phyloP scores from a whole-genome alignment of 2,113 vertebrate genomes.

The Corynorhinus townsendii region DNA sequence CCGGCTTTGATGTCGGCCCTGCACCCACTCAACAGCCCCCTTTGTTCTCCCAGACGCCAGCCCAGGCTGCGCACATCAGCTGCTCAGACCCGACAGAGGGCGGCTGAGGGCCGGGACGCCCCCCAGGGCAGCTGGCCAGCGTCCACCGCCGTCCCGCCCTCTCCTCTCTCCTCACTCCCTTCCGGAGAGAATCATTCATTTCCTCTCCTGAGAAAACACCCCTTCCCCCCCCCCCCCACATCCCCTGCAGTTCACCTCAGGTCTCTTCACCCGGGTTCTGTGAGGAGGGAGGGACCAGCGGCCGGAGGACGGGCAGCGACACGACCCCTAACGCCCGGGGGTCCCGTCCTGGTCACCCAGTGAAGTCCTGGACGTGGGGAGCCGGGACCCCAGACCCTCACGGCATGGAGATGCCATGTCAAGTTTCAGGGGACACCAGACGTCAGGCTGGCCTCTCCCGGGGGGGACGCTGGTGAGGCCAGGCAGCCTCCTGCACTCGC shows the following conservation, averaged over 20 bases:
- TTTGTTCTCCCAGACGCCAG: background rate
- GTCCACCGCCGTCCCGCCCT: background rate
- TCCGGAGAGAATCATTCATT: slow-evolving; percentile 66
- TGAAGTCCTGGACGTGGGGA: accelerated
- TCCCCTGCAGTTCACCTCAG: background rate
- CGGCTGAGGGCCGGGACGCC: accelerated
- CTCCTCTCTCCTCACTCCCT: slow-evolving; percentile 44
- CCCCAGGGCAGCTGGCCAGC: background rate
- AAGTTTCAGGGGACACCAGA: background rate
- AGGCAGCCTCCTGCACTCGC: background rate
- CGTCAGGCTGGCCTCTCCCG: background rate
- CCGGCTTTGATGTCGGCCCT: background rate
- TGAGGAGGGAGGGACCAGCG: background rate
- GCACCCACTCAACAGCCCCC: background rate
- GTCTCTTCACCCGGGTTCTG: background rate
- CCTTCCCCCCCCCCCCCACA: background rate
- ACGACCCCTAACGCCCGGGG: accelerated
- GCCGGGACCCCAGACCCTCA: background rate
- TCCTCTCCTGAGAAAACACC: slow-evolving; percentile 64
- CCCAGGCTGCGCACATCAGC: background rate
- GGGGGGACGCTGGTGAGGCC: background rate
- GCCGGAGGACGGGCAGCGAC: background rate
- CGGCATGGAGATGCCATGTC: accelerated
- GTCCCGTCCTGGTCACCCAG: accelerated
- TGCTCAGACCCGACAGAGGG: background rate